These are phyloP conservation scores for Takifugu flavidus DNA, from an alignment of 2,113 vertebrate species.

Conservation along the genomic window DNA sequence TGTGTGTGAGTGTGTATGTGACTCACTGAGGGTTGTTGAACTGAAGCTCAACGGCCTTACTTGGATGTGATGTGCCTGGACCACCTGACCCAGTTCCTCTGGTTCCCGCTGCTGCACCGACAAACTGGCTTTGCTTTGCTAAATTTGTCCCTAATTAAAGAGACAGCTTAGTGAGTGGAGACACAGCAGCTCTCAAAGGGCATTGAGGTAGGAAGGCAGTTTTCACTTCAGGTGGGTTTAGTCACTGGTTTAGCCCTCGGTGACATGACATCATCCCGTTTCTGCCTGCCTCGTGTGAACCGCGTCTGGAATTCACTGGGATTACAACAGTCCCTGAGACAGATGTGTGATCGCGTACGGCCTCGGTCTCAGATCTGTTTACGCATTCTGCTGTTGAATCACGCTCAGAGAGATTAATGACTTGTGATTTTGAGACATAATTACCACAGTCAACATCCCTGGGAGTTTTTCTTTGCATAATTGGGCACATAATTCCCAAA, in stretches of 20 bases:
- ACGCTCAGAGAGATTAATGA: slow-evolving; percentile 33
- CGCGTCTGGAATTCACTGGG: background rate
- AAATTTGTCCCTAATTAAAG: slow-evolving; percentile 49
- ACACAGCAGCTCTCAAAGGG: slow-evolving; percentile 48
- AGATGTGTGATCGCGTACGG: background rate
- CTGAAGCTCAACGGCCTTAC: slow-evolving; percentile 57
- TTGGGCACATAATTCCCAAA: slow-evolving; percentile 35
- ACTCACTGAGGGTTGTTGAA: slow-evolving; percentile 32
- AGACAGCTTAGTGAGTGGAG: slow-evolving; percentile 52
- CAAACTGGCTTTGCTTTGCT: slow-evolving; percentile 34
- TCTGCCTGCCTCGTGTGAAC: background rate
- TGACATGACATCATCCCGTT: slow-evolving; percentile 15
- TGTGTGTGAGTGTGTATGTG: slow-evolving; percentile 14
- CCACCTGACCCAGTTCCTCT: slow-evolving; percentile 46
- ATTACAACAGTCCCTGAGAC: background rate
- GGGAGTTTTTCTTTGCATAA: slow-evolving; percentile 45
- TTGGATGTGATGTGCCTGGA: slow-evolving; percentile 34
- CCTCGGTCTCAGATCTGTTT: slow-evolving; percentile 9
- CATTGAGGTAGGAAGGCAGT: slow-evolving; percentile 54
- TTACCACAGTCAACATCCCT: slow-evolving; percentile 40
- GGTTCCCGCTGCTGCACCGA: slow-evolving; percentile 30
- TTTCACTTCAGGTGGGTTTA: slow-evolving; percentile 56
- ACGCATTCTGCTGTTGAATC: slow-evolving; percentile 32
- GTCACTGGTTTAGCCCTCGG: slow-evolving; percentile 49
- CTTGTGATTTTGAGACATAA: slow-evolving; percentile 48